Conservation (phyloP, 1,140 invertebrate genomes). For the Venturia canescens region DNA sequence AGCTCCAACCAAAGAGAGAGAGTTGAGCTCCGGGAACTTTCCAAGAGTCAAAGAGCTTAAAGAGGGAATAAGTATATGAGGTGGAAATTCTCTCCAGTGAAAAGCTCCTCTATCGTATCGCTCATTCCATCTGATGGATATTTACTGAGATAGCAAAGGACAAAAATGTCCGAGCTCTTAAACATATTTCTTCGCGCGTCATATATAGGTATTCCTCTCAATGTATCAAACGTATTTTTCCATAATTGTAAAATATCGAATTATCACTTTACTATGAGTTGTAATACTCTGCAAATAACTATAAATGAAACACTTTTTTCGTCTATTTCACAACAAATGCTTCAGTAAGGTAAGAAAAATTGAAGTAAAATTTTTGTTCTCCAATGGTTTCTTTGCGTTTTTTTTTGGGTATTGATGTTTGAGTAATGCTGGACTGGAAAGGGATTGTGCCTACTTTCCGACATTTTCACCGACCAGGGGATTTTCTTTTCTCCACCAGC, state of each 20-base stretch:
- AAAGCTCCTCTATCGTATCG: not conserved
- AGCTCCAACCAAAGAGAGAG: no score
- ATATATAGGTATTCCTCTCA: not conserved
- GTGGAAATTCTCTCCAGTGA: not conserved
- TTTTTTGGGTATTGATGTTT: no score
- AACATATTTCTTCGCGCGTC: no score
- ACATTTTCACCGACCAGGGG: not conserved
- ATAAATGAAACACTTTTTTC: no score
- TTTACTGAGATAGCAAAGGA: not conserved
- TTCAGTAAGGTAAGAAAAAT: no score
- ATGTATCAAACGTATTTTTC: no score
- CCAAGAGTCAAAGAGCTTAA: conserved; percentile 1
- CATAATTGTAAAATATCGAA: no score
- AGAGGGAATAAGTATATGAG: not conserved
- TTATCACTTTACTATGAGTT: no score
- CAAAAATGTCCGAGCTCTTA: not conserved
- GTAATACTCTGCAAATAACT: no score
- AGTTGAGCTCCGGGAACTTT: not conserved
- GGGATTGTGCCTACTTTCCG: not conserved
- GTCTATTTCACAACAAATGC: no score
- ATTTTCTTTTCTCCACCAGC: not conserved
- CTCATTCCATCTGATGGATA: not conserved
- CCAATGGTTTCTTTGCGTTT: no score
- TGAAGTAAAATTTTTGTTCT: no score
- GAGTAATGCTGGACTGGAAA: not conserved